Conservation (phyloP, 2,113 vertebrate genomes). For the Felis catus region F.catus_Fca126_mat1.0 CM031420.1:130057501-130058000, state of each 20-base stretch:
- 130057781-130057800: background rate
- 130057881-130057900: background rate
- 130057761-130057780: background rate
- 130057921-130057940: background rate
- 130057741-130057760: too few relatives aligned
- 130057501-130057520: background rate
- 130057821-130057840: background rate
- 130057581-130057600: too few relatives aligned
- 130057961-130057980: background rate
- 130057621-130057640: too few relatives aligned
- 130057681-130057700: too few relatives aligned
- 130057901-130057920: background rate
- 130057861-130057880: background rate
- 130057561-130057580: too few relatives aligned
- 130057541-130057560: background rate
- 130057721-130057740: too few relatives aligned
- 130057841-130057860: background rate
- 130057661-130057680: too few relatives aligned
- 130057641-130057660: too few relatives aligned
- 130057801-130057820: background rate
- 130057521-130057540: background rate
- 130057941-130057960: background rate
- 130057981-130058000: slow-evolving; percentile 18
- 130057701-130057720: too few relatives aligned
- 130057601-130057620: too few relatives aligned